Conservation (phyloP, 2,888 invertebrate species). For the Linyphia triangularis region DNA sequence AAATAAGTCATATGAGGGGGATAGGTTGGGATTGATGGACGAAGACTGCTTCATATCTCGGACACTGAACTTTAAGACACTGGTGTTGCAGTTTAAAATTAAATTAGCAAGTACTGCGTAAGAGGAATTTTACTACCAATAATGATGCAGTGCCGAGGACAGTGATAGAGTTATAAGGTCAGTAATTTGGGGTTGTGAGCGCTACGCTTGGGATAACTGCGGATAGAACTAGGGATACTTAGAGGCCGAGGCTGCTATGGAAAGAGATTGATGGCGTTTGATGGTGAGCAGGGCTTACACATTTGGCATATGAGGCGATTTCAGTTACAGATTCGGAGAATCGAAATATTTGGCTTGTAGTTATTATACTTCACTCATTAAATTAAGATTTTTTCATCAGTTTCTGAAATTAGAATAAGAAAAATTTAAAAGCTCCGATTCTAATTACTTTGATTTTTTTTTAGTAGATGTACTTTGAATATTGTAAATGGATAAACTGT, state of each 20-base stretch:
- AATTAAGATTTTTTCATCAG: no score
- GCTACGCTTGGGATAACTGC: slow-evolving; percentile 36
- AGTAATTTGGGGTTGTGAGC: slow-evolving; percentile 43
- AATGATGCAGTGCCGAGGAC: slow-evolving; percentile 30
- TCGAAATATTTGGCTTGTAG: background rate
- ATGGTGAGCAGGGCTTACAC: background rate
- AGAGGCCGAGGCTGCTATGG: slow-evolving; percentile 36
- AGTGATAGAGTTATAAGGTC: slow-evolving; percentile 59
- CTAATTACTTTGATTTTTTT: no score
- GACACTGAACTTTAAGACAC: slow-evolving; percentile 45
- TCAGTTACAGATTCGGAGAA: no score
- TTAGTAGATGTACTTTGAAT: no score
- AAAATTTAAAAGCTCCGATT: no score
- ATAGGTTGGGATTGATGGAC: background rate
- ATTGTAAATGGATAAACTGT: no score
- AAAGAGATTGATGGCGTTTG: slow-evolving; percentile 23
- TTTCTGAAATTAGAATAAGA: no score
- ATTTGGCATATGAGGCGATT: slow-evolving; percentile 9
- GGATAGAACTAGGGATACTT: slow-evolving; percentile 12
- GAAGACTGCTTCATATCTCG: background rate
- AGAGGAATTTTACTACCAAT: slow-evolving; percentile 49
- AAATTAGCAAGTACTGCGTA: slow-evolving; percentile 48
- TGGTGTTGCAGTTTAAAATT: slow-evolving; percentile 63
- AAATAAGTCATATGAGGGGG: slow-evolving; percentile 18
- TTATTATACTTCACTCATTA: no score